These are phyloP conservation scores for Netelia virgata DNA, from an alignment of 2,888 invertebrate genomes.

Conservation along the genomic window DNA sequence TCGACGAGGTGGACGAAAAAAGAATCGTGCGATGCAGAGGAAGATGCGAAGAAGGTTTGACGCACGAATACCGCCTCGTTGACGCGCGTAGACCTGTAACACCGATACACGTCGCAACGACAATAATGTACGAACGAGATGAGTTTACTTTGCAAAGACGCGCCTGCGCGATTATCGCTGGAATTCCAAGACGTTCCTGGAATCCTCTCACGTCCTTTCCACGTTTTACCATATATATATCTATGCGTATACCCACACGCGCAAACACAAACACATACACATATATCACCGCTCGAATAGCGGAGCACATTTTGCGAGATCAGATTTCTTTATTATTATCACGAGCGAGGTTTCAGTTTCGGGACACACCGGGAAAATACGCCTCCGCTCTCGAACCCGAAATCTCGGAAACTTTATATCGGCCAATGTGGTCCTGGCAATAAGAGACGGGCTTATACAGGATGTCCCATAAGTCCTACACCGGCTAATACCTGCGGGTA, in stretches of 20 bases:
- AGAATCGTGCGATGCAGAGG: neutral
- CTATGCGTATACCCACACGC: neutral
- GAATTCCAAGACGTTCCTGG: constrained; percentile 55
- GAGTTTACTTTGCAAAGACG: constrained; percentile 64
- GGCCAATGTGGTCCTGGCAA: constrained; percentile 13
- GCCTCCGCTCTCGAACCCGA: constrained; percentile 50
- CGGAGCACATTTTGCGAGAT: constrained; percentile 62
- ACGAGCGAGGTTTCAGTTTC: constrained; percentile 54
- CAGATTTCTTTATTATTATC: constrained; percentile 64
- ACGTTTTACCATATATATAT: constrained; percentile 17
- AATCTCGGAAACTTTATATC: constrained; percentile 63
- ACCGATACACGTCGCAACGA: constrained; percentile 36
- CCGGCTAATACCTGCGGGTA: neutral
- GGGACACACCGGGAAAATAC: constrained; percentile 51
- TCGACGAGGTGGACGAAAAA: constrained; percentile 11
- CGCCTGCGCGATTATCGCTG: constrained; percentile 49
- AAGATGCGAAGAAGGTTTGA: constrained; percentile 1
- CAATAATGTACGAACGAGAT: constrained; percentile 61
- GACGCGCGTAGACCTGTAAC: constrained; percentile 32
- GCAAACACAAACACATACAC: constrained; percentile 2
- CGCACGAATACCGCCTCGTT: constrained; percentile 34
- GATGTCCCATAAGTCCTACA: neutral
- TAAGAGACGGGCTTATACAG: neutral
- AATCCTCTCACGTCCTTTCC: constrained; percentile 49
- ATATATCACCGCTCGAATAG: constrained; percentile 40